phyloP scores from a whole-genome alignment of 2,888 invertebrate species.

The Pseudococcus longispinus region DNA sequence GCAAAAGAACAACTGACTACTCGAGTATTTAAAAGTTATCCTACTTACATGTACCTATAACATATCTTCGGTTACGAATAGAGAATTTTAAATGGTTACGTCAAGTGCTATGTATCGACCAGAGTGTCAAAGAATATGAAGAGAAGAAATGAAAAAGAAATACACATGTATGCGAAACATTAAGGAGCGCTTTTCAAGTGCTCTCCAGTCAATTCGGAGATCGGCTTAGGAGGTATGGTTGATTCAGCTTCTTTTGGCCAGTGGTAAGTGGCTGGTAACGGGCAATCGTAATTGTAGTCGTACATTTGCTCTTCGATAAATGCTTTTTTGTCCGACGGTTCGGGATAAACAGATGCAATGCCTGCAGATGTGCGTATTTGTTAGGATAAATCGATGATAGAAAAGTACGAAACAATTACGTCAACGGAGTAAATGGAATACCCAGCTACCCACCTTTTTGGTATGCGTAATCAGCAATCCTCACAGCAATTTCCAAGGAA shows the following conservation, averaged over 20 bases:
- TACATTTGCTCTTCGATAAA: conserved; percentile 79
- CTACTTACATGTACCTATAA: background rate
- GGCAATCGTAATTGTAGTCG: conserved; percentile 78
- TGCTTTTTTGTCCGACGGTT: conserved; percentile 77
- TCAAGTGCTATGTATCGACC: background rate
- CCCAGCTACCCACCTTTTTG: conserved; percentile 73
- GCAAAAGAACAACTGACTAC: background rate
- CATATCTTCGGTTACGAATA: background rate
- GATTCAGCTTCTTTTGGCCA: conserved; percentile 63
- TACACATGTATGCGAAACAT: background rate
- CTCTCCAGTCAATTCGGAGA: conserved; percentile 59
- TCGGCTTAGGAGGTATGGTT: conserved; percentile 57
- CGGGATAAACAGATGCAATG: conserved; percentile 84
- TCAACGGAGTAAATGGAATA: too few species aligned
- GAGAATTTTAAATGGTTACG: background rate
- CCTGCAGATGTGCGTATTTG: conserved; percentile 63
- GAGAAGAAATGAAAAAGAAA: background rate
- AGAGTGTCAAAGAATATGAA: background rate
- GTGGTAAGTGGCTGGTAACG: conserved; percentile 71
- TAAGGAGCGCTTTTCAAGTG: conserved; percentile 58
- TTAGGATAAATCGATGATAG: too few species aligned
- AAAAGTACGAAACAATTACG: too few species aligned
- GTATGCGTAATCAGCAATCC: conserved; percentile 88
- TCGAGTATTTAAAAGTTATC: background rate
- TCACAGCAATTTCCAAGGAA: conserved; percentile 87